These are phyloP conservation scores for Rousettus madagascariensis DNA, from an alignment of 2,797 vertebrate species.

Conservation along the genomic window DNA sequence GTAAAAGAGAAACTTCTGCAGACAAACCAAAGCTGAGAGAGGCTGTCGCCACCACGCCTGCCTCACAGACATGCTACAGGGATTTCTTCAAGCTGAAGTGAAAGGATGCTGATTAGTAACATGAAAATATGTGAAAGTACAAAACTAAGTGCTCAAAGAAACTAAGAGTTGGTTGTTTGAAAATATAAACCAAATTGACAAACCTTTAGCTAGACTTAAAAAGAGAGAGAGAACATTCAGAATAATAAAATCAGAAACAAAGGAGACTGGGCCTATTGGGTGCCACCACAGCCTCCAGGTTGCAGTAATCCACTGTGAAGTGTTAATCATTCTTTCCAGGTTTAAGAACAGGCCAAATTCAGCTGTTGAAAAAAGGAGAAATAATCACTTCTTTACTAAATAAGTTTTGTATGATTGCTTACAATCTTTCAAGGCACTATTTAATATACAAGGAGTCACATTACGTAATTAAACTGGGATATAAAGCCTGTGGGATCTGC, in stretches of 20 bases:
- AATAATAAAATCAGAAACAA: neutral
- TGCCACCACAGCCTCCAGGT: neutral
- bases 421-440: neutral
- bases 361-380: neutral
- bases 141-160: neutral
- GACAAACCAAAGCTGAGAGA: neutral
- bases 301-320: neutral
- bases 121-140: neutral
- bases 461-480: neutral
- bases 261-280: neutral
- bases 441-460: neutral
- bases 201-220: neutral
- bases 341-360: neutral
- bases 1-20: neutral
- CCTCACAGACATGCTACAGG: neutral
- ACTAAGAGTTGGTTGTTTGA: neutral
- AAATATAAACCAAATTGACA: neutral
- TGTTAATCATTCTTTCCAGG: neutral
- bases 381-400: neutral
- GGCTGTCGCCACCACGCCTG: neutral
- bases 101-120: neutral
- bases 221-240: neutral
- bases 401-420: neutral
- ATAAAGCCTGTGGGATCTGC: neutral
- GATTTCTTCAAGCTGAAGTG: neutral